Base-by-base conservation (phyloP, 2,113 vertebrate species). In the Oncorhynchus tshawytscha region DNA sequence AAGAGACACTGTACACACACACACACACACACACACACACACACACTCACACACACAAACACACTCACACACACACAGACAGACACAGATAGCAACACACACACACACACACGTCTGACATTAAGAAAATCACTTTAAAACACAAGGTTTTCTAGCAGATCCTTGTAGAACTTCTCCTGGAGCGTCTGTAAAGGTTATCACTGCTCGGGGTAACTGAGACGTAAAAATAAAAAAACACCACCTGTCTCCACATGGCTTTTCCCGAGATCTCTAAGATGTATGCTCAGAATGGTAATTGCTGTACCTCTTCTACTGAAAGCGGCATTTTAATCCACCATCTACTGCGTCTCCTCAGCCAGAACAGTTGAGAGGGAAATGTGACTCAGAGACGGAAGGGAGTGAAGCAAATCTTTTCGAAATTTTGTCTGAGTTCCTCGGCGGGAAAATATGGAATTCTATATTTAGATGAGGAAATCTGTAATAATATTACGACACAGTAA, bases 291-390 rank as follows among this genome's bases (percentile, higher is more conserved):
- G 86, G 83, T 86, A 86, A 89, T 84, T 77, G 76, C 75, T 48
- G 81, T 82, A 88, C 81, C 83, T 87, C 77, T 76, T 76, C 82
- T 77, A 76, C 66, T 22, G 71, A 90, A 86, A 88, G 79, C 81
- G 7, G 48, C 71, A 25, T 86, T 88, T 90, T 13, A 66, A 92
- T 90, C 88, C 88, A 69, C 82, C 80, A 90, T 89, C 78, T 64
- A 82, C 82, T 83, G 71, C 89, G 5, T 78, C 76, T 84, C 87
- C 73, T 70, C 77, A 45, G 29, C 78, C 86, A 87, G 86, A 92
- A 90, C 87, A 89, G 90, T 89, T 84, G 81, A 78, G 78, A 84
- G 71, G 76, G 76, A 81, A 85, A 83, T 67, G 72, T 82, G 87
- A 90, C 88, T 86, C 75, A 81, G 78, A 73, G 78, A 88, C 1